Evolutionary conservation across 2,888 invertebrate genomes (phyloP).

Genomic region (Zootermopsis nevadensis): DNA sequence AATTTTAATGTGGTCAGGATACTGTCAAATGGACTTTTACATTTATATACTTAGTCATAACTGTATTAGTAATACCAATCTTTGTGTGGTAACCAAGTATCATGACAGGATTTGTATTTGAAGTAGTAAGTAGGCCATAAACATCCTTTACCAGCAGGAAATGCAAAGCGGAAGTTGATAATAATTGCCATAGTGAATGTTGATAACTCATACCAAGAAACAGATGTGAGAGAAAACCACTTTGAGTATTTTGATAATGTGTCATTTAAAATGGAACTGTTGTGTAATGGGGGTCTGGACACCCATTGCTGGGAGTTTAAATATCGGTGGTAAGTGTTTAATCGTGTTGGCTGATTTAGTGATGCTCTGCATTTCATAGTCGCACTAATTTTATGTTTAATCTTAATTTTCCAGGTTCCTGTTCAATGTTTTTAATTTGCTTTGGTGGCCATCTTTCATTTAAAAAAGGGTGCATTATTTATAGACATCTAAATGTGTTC

Average conservation of each 20-base stretch:
- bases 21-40: no score
- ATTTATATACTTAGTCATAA: neutral
- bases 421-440: conserved; percentile 36
- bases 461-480: conserved; percentile 51
- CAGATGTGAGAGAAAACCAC: neutral
- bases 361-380: conserved; percentile 29
- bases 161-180: conserved; percentile 10
- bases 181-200: neutral
- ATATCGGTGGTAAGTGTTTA: conserved; percentile 58
- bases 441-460: conserved; percentile 25
- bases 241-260: neutral
- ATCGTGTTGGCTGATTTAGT: conserved; percentile 26
- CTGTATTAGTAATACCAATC: neutral
- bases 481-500: conserved; percentile 33
- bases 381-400: neutral
- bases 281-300: conserved; percentile 48
- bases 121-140: neutral
- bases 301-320: conserved; percentile 56
- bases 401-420: conserved; percentile 28
- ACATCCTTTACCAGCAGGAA: conserved; percentile 25
- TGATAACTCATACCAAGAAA: conserved; percentile 17
- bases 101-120: neutral
- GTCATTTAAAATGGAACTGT: conserved; percentile 7
- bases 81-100: neutral
- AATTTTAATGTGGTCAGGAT: neutral